Percentiles rank a stretch among this genome's conserved stretches.
Conservation (phyloP, 2,888 invertebrate species). For the Oligia latruncula region DNA sequence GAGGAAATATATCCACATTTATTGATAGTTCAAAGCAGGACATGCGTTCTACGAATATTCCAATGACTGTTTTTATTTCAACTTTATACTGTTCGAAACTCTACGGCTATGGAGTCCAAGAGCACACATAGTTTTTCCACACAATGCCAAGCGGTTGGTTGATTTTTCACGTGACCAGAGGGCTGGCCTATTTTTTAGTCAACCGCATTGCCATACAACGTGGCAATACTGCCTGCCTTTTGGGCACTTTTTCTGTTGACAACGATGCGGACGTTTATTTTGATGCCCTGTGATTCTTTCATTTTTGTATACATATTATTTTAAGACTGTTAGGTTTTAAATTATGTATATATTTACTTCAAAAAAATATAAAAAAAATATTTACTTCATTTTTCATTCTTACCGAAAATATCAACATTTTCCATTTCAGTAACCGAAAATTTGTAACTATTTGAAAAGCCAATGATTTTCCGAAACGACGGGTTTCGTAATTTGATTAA, state of each 20-base stretch:
- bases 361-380: too few species aligned
- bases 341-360: too few species aligned
- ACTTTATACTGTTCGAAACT: neutral
- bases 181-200: too few species aligned
- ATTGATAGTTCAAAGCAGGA: neutral
- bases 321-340: too few species aligned
- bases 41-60: neutral
- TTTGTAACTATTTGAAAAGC: neutral
- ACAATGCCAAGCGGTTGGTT: neutral
- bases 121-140: neutral
- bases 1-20: neutral
- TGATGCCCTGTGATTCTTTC: too few species aligned
- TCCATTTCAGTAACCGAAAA: neutral
- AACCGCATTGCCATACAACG: neutral
- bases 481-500: neutral
- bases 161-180: neutral
- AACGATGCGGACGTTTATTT: neutral
- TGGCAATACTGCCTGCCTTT: neutral
- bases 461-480: neutral
- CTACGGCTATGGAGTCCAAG: neutral
- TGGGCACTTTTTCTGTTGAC: neutral
- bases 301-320: too few species aligned
- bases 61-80: neutral
- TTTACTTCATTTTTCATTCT: too few species aligned
- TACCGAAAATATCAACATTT: neutral